phyloP scores from a whole-genome alignment of 2,888 invertebrate genomes.

The Iphiclides podalirius region DNA sequence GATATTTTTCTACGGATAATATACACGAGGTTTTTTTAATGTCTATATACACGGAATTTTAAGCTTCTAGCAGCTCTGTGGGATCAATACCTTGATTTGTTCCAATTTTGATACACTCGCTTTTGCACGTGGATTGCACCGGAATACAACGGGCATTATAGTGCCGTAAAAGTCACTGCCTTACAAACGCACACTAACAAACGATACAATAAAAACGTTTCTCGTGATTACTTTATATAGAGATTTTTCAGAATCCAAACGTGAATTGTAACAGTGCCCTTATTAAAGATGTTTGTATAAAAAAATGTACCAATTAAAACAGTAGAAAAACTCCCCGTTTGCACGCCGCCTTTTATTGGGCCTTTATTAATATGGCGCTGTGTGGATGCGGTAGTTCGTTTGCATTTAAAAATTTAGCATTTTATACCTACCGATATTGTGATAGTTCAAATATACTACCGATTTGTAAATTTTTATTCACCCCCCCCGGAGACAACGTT shows the following conservation, averaged over 20 bases:
- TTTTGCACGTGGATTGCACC: conserved; percentile 26
- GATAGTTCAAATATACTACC: conserved; percentile 46
- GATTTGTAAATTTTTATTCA: conserved; percentile 30
- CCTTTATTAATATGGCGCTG: conserved; percentile 7
- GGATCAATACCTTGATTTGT: conserved; percentile 33
- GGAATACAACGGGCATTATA: neutral
- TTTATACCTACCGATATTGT: conserved; percentile 53
- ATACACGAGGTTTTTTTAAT: conserved; percentile 47
- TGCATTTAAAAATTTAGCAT: conserved; percentile 57
- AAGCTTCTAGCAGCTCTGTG: conserved; percentile 50
- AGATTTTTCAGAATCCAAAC: neutral
- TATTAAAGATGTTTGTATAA: conserved; percentile 29
- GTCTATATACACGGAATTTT: conserved; percentile 45
- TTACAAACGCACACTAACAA: conserved; percentile 40
- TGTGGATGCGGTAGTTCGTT: conserved; percentile 34
- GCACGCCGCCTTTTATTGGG: conserved; percentile 5
- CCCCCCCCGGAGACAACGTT: no score
- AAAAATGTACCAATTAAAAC: no score
- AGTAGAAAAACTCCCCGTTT: conserved; percentile 11
- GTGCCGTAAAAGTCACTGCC: no score
- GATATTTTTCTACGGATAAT: conserved; percentile 70
- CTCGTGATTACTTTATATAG: conserved; percentile 27
- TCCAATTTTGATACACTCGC: conserved; percentile 28
- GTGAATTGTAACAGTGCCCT: conserved; percentile 27
- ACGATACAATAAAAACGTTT: no score